phyloP scores from a whole-genome alignment of 2,797 vertebrate species.

The Moxostoma hubbsi region DNA sequence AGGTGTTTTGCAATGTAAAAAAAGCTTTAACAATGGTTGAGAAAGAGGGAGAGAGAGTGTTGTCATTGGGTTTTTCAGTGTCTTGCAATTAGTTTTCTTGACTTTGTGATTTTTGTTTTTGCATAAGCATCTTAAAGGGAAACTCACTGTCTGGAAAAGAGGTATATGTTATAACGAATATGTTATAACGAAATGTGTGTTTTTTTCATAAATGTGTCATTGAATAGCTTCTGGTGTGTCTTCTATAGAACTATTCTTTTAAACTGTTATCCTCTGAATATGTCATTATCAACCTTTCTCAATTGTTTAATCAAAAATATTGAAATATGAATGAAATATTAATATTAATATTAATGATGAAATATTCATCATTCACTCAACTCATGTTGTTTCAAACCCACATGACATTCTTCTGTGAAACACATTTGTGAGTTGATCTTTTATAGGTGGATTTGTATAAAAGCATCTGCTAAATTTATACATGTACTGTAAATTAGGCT shows the following conservation, averaged over 20 bases:
- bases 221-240: constrained; percentile 22
- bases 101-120: constrained; percentile 55
- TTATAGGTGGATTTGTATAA: too few relatives aligned
- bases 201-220: constrained; percentile 2
- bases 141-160: constrained; percentile 57
- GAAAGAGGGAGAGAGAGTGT: background rate
- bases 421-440: too few relatives aligned
- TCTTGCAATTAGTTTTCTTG: constrained; percentile 17
- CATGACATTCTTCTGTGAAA: background rate
- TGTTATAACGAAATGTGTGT: background rate
- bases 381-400: too few relatives aligned
- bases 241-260: constrained; percentile 27
- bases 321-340: too few relatives aligned
- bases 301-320: too few relatives aligned
- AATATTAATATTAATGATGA: too few relatives aligned
- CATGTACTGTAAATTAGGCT: too few relatives aligned
- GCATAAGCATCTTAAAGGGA: constrained; percentile 68
- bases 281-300: constrained; percentile 6
- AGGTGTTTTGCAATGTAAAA: background rate
- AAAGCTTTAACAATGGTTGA: background rate
- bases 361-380: too few relatives aligned
- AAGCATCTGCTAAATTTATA: too few relatives aligned
- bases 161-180: too few relatives aligned
- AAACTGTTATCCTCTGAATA: constrained; percentile 4
- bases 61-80: background rate